These are phyloP conservation scores for Teinopalpus imperialis DNA, from an alignment of 2,888 invertebrate genomes.

Conservation along the genomic window DNA sequence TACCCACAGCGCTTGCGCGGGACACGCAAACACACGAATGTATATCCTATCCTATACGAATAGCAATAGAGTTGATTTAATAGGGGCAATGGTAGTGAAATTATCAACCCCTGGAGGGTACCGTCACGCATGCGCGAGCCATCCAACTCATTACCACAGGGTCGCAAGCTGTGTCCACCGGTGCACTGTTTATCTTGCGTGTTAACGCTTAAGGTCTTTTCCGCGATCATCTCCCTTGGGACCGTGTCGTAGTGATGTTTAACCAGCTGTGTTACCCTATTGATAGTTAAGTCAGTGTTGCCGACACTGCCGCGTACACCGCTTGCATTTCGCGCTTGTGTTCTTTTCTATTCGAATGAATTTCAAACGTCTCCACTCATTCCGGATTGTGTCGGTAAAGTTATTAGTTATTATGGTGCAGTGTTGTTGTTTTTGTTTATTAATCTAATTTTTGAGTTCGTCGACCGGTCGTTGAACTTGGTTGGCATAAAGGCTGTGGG, in stretches of 20 bases:
- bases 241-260: constrained; percentile 60
- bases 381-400: too few relatives aligned
- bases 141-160: constrained; percentile 49
- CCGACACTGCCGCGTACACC: constrained; percentile 56
- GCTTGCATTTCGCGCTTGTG: too few relatives aligned
- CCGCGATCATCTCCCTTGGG: constrained; percentile 42
- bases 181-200: constrained; percentile 44
- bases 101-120: constrained; percentile 51
- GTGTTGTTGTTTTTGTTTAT: constrained; percentile 18
- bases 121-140: constrained; percentile 66
- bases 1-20: constrained; percentile 54
- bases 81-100: constrained; percentile 24
- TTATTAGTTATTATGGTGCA: too few relatives aligned
- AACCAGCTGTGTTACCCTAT: constrained; percentile 75
- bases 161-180: constrained; percentile 37
- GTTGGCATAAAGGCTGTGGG: neutral
- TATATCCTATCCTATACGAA: too few relatives aligned
- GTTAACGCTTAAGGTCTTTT: constrained; percentile 52
- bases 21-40: constrained; percentile 17
- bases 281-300: constrained; percentile 72
- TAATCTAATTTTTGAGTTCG: neutral
- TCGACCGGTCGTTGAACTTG: neutral
- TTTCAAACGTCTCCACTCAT: too few relatives aligned
- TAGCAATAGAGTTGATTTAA: too few relatives aligned
- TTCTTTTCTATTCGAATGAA: too few relatives aligned